Evolutionary conservation across 2,888 invertebrate species (phyloP).

Genomic region (Euproctis similis): DNA sequence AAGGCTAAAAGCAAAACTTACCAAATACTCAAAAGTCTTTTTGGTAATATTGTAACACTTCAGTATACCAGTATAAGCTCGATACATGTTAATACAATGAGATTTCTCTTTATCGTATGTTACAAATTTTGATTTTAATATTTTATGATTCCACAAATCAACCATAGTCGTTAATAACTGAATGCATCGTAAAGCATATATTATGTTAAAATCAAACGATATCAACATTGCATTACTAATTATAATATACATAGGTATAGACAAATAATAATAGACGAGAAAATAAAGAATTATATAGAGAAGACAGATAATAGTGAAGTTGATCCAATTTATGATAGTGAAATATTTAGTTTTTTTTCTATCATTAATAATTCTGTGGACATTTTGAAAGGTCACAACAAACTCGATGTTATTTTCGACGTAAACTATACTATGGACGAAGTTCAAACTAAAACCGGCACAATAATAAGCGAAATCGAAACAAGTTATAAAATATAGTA

Average conservation of each 20-base stretch:
- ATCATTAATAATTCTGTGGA: constrained; percentile 4
- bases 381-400: constrained; percentile 6
- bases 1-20: constrained; percentile 2
- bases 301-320: background rate
- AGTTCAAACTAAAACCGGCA: constrained; percentile 4
- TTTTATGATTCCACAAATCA: constrained; percentile 8
- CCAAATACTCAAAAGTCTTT: constrained; percentile 3
- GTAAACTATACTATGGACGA: background rate
- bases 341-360: background rate
- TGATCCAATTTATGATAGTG: constrained; percentile 1
- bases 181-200: constrained; percentile 6
- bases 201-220: constrained; percentile 6
- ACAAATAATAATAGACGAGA: background rate
- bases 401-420: constrained; percentile 4
- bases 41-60: constrained; percentile 2
- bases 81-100: constrained; percentile 3
- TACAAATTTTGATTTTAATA: background rate
- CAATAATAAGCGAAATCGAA: constrained; percentile 1
- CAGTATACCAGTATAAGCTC: constrained; percentile 1
- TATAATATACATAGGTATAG: background rate
- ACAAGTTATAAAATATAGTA: background rate
- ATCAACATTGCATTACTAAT: background rate
- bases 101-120: background rate
- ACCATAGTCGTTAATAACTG: constrained; percentile 8
- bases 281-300: constrained; percentile 1